Base-by-base conservation (phyloP, 2,113 vertebrate species). In the Lamprologus ornatipinnis region DNA sequence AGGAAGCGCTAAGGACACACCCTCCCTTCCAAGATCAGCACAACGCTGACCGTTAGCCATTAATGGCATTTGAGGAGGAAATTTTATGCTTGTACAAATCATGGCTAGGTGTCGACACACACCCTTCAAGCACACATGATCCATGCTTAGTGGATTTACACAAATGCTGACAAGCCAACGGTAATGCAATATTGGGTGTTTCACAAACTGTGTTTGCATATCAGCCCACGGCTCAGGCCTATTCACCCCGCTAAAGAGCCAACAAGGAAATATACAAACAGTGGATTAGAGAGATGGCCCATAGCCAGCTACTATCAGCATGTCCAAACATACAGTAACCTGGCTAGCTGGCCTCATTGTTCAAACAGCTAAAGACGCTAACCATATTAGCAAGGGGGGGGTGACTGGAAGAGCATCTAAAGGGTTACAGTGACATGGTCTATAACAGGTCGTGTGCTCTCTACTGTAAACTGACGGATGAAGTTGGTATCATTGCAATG, bases 211-310 rank as follows among this genome's bases (percentile, higher is more conserved):
- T 94, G 92, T 94, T 94, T 94, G 91, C 90, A 88, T 85, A 90
- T 90, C 90, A 85, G 83, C 26, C 23, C 60, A 49, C 12, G 73
- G 83, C 85, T 90, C 57, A 78, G 60, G 87, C 83, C 88, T 82
- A 87, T 92, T 92, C 93, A 93, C 92, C 89, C 91, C 87, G 15
- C 49, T 86, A 85, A 42, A 12, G 88, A 78, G 91, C 93, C 94
- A 95, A 94, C 93, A 88, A 93, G 90, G 87, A 92, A 55, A 90
- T 90, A 92, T 75, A 91, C 94, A 95, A 95, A 95, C 94, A 95
- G 53, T 55, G 90, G 91, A 94, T 94, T 84, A 93, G 86, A 87
- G 88, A 31, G 9, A n/a, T 94, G 95, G 93, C 89, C 31, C 58
- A 4, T 7, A 42, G 92, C 92, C 94, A 94, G 85, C 58, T 11